Conservation (phyloP, 1,140 invertebrate species). For the Phymastichus coffea region DNA sequence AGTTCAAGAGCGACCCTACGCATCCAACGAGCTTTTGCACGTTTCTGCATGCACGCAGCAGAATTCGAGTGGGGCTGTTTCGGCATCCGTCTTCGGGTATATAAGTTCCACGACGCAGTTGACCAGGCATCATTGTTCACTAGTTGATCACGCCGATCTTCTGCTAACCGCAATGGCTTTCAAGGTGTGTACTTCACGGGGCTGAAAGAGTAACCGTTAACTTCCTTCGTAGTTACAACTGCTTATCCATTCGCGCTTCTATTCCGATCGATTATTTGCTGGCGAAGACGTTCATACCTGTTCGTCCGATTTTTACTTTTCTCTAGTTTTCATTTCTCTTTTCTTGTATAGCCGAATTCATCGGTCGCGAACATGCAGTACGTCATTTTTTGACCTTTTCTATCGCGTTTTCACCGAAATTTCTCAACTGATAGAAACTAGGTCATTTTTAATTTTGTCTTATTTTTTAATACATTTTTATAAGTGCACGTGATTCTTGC, state of each 20-base stretch:
- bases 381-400: too few species aligned
- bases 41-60: background rate
- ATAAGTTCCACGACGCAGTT: background rate
- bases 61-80: background rate
- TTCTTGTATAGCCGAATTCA: background rate
- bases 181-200: slow-evolving; percentile 19
- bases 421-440: too few species aligned
- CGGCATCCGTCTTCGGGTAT: too few species aligned
- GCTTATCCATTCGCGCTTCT: too few species aligned
- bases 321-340: background rate
- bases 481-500: too few species aligned
- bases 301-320: background rate
- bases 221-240: too few species aligned
- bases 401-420: too few species aligned
- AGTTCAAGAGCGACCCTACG: slow-evolving; percentile 32
- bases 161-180: slow-evolving; percentile 24
- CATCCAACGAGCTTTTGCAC: background rate
- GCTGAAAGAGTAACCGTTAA: background rate
- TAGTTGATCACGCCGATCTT: too few species aligned
- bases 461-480: too few species aligned
- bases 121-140: background rate
- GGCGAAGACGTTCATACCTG: background rate
- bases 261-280: too few species aligned
- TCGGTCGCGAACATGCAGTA: too few species aligned
- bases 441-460: too few species aligned